Conservation (phyloP, 2,797 vertebrate genomes). For the Trematomus bernacchii region DNA sequence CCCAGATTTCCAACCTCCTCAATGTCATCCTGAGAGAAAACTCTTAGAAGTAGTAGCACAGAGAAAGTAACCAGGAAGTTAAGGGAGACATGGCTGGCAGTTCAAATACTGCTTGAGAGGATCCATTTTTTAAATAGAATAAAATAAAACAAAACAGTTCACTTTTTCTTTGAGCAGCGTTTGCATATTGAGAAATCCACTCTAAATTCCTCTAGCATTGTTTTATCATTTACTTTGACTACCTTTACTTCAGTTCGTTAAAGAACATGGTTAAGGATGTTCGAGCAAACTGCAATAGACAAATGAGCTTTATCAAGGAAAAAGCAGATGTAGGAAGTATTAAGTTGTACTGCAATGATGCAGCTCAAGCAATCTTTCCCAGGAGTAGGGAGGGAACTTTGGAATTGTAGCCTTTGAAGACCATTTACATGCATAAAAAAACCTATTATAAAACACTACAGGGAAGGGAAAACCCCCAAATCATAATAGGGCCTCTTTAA, state of each 20-base stretch:
- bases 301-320: not conserved
- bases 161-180: not conserved
- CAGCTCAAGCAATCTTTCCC: too few relatives aligned
- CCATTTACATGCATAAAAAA: too few relatives aligned
- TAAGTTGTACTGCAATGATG: too few relatives aligned
- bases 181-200: constrained; percentile 8
- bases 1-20: constrained; percentile 45
- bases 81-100: not conserved
- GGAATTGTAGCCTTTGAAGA: too few relatives aligned
- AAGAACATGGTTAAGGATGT: not conserved
- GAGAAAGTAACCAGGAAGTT: constrained; percentile 23
- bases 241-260: not conserved
- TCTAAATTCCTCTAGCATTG: not conserved
- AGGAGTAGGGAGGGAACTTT: too few relatives aligned
- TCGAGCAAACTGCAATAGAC: not conserved
- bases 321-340: not conserved
- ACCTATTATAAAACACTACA: too few relatives aligned
- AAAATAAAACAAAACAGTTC: not conserved
- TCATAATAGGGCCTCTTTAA: not conserved
- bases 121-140: not conserved
- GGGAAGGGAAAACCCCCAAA: too few relatives aligned
- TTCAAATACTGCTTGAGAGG: not conserved
- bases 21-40: constrained; percentile 59
- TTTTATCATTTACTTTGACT: not conserved
- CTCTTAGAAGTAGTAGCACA: constrained; percentile 19